Evolutionary conservation across 2,797 vertebrate genomes (phyloP).

Genomic region (Aldrovandia affinis): DNA sequence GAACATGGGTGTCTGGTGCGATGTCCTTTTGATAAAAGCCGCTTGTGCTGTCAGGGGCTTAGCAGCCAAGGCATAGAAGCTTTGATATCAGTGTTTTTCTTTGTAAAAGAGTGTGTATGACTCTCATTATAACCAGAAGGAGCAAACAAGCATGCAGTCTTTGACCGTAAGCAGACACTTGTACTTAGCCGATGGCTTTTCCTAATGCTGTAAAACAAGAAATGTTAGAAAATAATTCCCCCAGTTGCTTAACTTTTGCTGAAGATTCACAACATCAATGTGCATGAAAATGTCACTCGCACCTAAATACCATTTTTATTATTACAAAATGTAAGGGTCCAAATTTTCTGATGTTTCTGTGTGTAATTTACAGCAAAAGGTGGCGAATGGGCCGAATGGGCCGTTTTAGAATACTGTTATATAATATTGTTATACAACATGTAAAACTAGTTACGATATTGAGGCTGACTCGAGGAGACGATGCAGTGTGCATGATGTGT

Average conservation of each 20-base stretch:
- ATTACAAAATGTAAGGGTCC: not conserved
- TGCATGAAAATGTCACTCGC: not conserved
- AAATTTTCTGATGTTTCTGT: not conserved
- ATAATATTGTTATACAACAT: not conserved
- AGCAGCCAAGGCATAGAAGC: not conserved
- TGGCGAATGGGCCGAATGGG: not conserved
- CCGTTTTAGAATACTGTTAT: not conserved
- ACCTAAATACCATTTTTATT: not conserved
- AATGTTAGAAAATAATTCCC: not conserved
- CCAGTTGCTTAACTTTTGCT: not conserved
- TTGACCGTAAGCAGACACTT: not conserved
- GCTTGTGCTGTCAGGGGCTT: not conserved
- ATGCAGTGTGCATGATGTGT: not conserved
- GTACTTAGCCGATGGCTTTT: not conserved
- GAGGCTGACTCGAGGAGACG: not conserved
- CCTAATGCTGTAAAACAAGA: not conserved
- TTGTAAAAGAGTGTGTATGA: not conserved
- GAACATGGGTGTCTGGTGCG: not conserved
- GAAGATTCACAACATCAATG: not conserved
- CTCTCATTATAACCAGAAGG: not conserved
- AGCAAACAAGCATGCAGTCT: not conserved
- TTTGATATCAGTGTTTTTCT: not conserved
- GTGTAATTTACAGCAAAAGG: not conserved
- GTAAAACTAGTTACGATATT: not conserved
- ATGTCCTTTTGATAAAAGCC: constrained; percentile 2